Evolutionary conservation across 2,888 invertebrate species (phyloP), one percentile per base, ranked within the genome.

Genomic region (Macrophya alboannulata): DNA sequence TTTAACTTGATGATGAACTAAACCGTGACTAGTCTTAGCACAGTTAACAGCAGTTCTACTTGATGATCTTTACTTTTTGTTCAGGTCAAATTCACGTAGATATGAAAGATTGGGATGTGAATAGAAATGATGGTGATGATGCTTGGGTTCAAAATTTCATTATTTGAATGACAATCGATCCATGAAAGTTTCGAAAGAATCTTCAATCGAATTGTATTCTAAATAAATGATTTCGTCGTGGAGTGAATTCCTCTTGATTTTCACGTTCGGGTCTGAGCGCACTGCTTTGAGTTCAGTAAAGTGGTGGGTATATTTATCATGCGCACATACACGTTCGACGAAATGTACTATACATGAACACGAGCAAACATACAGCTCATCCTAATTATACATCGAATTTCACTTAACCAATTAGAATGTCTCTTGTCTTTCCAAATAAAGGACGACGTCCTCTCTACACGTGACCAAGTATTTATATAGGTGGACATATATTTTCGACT

Each of bases 401-500:
- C 45, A 74, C 45, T 74, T 45, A 74, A 45, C 74, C 74, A 74
- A 74, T 74, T 43, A 74, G 45, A 74, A 74, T 31, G 10, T 21
- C 45, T 21, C 74, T 45, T 74, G 45, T 74, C 74, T 74, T 74
- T 5, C 8, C 0, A 68, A 31, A 74, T 31, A 74, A 74, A 74
- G 31, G 45, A n/a, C 45, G 45, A n/a, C 45, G 21, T 74, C 21
- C 74, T 21, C 40, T 31, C 62, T 21, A 68, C 17, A 68, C 37
- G 17, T 37, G 37, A 25, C 68, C 68, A 17, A 68, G 12, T 37
- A 37, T 68, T 68, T 37, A 17, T 37, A 68, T 15, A 17, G 37
- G 68, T 15, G 8, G 31, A 3, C 8, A 17, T 62, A 25, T 68
- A 25, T 21, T 45, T 10, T 45, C 45, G 45, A 10, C 45, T 74